phyloP scores from a whole-genome alignment of 2,888 invertebrate genomes.

The Hemicrepidius hirtus region DNA sequence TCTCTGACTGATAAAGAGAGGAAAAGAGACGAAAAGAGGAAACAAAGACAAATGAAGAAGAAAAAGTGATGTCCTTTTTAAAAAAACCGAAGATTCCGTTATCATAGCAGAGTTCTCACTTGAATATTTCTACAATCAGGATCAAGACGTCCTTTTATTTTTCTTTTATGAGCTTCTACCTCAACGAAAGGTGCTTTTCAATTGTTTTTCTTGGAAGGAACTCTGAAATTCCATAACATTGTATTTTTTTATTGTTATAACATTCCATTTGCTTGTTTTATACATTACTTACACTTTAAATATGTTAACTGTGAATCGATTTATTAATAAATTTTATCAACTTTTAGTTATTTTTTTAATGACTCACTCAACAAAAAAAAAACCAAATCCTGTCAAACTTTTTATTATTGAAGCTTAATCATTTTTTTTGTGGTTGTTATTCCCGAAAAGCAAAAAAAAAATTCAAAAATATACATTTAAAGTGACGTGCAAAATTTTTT shows the following conservation, averaged over 20 bases:
- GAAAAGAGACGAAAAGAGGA: constrained; percentile 87
- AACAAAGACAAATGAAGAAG: constrained; percentile 86
- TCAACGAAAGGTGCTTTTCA: neutral
- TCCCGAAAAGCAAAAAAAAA: neutral
- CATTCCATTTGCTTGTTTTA: constrained; percentile 32
- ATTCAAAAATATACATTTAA: neutral
- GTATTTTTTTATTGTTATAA: constrained; percentile 41
- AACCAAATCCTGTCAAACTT: no score
- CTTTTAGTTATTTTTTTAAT: constrained; percentile 11
- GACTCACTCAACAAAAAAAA: no score
- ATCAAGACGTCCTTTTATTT: neutral
- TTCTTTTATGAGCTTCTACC: neutral
- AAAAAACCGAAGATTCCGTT: neutral
- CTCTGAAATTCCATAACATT: constrained; percentile 29
- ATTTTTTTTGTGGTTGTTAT: neutral
- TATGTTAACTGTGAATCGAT: constrained; percentile 8
- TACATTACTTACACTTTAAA: constrained; percentile 16
- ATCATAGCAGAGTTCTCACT: constrained; percentile 8
- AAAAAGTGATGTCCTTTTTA: constrained; percentile 75
- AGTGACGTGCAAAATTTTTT: neutral
- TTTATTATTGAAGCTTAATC: neutral
- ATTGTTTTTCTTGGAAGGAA: constrained; percentile 19
- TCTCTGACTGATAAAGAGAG: constrained; percentile 85
- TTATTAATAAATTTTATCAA: constrained; percentile 19
- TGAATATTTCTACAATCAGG: neutral